Percentiles rank a stretch among this genome's conserved stretches.
phyloP scores from a whole-genome alignment of 2,888 invertebrate species.

The Steinernema hermaphroditum region DNA sequence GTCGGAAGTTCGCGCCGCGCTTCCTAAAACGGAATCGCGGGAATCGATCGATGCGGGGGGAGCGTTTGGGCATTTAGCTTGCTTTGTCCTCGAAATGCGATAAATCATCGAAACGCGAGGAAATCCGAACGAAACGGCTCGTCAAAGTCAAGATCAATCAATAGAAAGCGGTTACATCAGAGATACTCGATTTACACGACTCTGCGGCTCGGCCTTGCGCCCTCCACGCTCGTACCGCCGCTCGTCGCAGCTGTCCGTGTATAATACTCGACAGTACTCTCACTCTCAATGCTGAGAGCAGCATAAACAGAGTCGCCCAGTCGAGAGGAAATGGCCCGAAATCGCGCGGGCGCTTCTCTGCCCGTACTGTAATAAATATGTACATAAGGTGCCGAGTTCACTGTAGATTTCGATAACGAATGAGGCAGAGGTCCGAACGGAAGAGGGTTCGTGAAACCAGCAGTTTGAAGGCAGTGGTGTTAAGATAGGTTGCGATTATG shows the following conservation, averaged over 20 bases:
- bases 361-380: constrained; percentile 13
- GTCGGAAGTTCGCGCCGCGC: neutral
- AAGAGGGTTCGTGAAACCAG: neutral
- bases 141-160: neutral
- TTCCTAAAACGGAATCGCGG: too few relatives aligned
- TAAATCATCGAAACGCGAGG: constrained; percentile 12
- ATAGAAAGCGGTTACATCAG: constrained; percentile 11
- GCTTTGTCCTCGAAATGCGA: neutral
- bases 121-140: neutral
- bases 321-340: constrained; percentile 3
- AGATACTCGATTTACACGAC: constrained; percentile 5
- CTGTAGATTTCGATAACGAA: neutral
- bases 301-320: constrained; percentile 26
- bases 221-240: neutral
- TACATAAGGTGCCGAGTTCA: neutral
- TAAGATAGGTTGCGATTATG: too few relatives aligned
- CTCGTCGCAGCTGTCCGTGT: neutral
- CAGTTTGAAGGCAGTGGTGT: neutral
- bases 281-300: constrained; percentile 11
- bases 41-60: neutral
- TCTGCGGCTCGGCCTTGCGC: neutral
- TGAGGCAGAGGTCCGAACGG: neutral
- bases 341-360: neutral
- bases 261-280: constrained; percentile 11
- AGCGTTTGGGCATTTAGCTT: neutral